Conservation (phyloP, 2,113 vertebrate genomes). For the Xiphophorus maculatus region DNA sequence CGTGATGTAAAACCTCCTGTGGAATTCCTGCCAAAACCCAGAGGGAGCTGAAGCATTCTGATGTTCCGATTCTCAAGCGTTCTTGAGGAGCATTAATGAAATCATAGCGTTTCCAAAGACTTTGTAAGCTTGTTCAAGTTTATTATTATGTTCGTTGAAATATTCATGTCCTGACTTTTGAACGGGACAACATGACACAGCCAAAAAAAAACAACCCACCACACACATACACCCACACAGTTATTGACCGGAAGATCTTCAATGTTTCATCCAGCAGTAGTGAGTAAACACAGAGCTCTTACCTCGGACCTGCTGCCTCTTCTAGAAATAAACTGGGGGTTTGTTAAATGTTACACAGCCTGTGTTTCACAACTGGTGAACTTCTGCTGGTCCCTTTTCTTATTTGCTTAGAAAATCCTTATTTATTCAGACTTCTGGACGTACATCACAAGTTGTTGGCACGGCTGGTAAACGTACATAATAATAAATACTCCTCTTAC, state of each 20-base stretch:
- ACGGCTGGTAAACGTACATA: neutral
- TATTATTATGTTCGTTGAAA: conserved; percentile 44
- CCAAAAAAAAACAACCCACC: conserved; percentile 21
- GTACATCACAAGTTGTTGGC: neutral
- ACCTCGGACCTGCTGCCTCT: conserved; percentile 56
- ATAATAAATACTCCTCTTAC: neutral
- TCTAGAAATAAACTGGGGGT: conserved; percentile 55
- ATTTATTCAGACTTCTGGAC: conserved; percentile 39
- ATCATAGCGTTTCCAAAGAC: conserved; percentile 5
- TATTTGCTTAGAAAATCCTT: conserved; percentile 51
- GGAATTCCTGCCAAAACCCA: conserved; percentile 12
- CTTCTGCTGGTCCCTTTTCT: conserved; percentile 58
- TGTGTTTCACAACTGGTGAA: conserved; percentile 65
- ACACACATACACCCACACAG: conserved; percentile 24
- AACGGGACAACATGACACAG: conserved; percentile 34
- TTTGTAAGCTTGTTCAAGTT: conserved; percentile 49
- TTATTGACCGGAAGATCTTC: conserved; percentile 32
- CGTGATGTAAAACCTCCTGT: conserved; percentile 17
- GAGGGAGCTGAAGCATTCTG: conserved; percentile 2
- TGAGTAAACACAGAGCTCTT: conserved; percentile 50
- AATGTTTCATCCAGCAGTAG: conserved; percentile 54
- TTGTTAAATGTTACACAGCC: conserved; percentile 69
- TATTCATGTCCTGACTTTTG: conserved; percentile 43
- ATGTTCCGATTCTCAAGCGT: neutral
- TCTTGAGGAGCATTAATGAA: conserved; percentile 37